A percentile compares a stretch with the other conserved stretches of the same genome.
phyloP scores from a whole-genome alignment of 2,888 invertebrate species.

The Epinotia brunnichana region DNA sequence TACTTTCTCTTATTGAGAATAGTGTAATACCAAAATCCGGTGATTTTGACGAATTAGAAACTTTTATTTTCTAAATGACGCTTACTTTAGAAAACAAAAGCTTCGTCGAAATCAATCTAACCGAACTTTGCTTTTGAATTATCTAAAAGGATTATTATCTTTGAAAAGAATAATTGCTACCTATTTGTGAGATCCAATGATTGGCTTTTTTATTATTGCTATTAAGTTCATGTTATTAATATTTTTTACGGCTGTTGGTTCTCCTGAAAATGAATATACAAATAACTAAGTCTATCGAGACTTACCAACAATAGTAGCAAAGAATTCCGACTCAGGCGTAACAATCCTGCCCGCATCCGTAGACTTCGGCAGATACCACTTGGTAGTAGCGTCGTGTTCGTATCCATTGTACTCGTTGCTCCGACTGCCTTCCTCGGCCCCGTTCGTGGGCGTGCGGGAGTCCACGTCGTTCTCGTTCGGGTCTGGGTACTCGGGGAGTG shows the following conservation, averaged over 20 bases:
- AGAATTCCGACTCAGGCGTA: constrained; percentile 78
- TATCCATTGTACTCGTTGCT: constrained; percentile 71
- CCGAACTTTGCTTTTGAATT: too few relatives aligned
- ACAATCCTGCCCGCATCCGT: constrained; percentile 75
- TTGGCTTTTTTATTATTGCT: too few relatives aligned
- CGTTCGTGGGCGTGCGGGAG: constrained; percentile 68
- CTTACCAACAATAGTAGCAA: constrained; percentile 79
- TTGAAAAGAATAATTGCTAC: too few relatives aligned
- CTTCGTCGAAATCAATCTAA: too few relatives aligned
- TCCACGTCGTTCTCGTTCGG: constrained; percentile 67
- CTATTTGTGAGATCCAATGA: too few relatives aligned
- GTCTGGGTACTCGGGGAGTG: constrained; percentile 73
- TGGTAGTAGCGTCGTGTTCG: constrained; percentile 74
- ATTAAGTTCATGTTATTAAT: too few relatives aligned
- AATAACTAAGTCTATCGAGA: constrained; percentile 7
- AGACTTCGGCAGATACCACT: constrained; percentile 78
- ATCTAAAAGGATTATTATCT: too few relatives aligned
- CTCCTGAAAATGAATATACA: too few relatives aligned
- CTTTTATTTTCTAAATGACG: too few relatives aligned
- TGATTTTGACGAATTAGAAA: too few relatives aligned
- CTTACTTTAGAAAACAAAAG: not conserved
- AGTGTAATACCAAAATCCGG: not conserved
- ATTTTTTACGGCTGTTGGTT: too few relatives aligned
- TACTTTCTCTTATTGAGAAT: too few relatives aligned
- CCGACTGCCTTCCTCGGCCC: constrained; percentile 44